Evolutionary conservation across 2,113 vertebrate species (phyloP), one percentile per base, ranked within the genome.

Genomic region (Asarcornis scutulata): DNA sequence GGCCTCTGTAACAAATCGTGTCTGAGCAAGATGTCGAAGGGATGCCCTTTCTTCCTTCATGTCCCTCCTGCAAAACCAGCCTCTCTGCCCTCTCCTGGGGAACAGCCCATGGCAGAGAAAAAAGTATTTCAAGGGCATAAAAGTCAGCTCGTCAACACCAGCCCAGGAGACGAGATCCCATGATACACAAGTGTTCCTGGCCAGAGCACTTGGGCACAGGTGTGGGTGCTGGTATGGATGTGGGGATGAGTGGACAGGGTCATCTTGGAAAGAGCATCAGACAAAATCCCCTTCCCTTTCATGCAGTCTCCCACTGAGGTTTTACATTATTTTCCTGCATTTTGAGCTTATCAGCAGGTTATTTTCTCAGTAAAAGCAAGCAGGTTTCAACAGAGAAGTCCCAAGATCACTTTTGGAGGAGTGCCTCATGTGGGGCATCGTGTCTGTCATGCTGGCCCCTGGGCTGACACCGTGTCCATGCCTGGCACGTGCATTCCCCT

Each of bases 391-490:
- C 25, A 13, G 9, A 36, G 53, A 67, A 32, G 17, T 13, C 40
- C 72, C 55, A 40, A 40, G 50, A 74, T 42, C 5, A 3, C 7
- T 56, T 75, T 6, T 40, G 17, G 48, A 44, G 6, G 17, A 42
- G 63, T 32, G 66, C 44, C 44, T 23, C 7, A 16, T 20, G 7
- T 12, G 34, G 60, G 50, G n/a, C 1, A 1, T 6, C 31, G 44
- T 48, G 42, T n/a, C 22, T 55, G 21, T 59, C 3, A 1, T 20
- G 29, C 36, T 15, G 13, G 5, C 46, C 55, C 53, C 48, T 73
- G 63, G n/a, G 26, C 48, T 52, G 55, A 50, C 32, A 18, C 2
- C 0, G 1, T 46, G 36, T 38, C 79, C 1, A 0, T 63, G 14
- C 22, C 22, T 52, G 71, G 48, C 52, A 31, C 1, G 0, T 1